Conservation (phyloP, 1,140 invertebrate species). For the Leucophenga varia region DNA sequence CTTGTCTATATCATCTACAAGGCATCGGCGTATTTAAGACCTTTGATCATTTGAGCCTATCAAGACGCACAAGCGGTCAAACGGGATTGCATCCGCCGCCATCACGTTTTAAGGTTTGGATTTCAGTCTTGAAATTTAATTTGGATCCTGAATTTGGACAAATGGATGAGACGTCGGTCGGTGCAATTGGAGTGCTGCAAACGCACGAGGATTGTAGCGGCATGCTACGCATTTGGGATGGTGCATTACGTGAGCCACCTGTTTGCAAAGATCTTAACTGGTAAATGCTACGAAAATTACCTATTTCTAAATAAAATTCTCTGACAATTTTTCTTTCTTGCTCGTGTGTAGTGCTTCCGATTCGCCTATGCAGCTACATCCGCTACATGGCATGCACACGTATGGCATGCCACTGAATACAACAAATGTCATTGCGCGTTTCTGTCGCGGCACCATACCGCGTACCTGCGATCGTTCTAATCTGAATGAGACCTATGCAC, state of each 20-base stretch:
- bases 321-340: too few relatives aligned
- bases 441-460: constrained; percentile 75
- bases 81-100: constrained; percentile 37
- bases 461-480: constrained; percentile 73
- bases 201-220: constrained; percentile 73
- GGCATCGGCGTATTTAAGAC: constrained; percentile 53
- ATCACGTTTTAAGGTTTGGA: constrained; percentile 77
- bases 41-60: constrained; percentile 49
- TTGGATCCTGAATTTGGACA: constrained; percentile 50
- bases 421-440: constrained; percentile 72
- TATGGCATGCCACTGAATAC: constrained; percentile 55
- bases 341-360: too few relatives aligned
- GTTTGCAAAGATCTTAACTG: constrained; percentile 79
- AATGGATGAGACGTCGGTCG: constrained; percentile 60
- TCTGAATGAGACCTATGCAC: constrained; percentile 55
- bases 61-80: constrained; percentile 40
- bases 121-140: constrained; percentile 85
- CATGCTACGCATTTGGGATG: constrained; percentile 82
- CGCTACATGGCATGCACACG: too few relatives aligned
- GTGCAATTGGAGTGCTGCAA: constrained; percentile 59
- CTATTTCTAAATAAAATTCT: neutral
- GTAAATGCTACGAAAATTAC: constrained; percentile 57
- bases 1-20: constrained; percentile 81
- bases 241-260: constrained; percentile 72
- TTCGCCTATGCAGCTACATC: neutral